Evolutionary conservation across 1,140 invertebrate genomes (phyloP), one percentile per base, ranked within the genome.

Genomic region (Teleogryllus occipitalis): DNA sequence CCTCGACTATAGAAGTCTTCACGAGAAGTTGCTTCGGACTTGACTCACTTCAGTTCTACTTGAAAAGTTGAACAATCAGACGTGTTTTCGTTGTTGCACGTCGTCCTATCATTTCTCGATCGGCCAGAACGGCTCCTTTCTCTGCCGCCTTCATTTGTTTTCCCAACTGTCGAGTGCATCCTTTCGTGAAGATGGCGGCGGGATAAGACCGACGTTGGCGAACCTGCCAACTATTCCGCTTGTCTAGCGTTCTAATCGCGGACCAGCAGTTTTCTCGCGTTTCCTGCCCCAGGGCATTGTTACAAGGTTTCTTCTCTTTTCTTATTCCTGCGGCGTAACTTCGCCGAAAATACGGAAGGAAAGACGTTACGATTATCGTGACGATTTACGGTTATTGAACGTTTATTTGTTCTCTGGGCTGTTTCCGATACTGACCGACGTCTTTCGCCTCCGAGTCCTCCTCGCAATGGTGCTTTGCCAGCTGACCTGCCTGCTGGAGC

Each of bases 91-190:
- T 65, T 65, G 54, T 65, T 65, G 54, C 54, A 18, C 54, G 54
- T 18, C 54, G 10, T 65, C 10, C 54, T 65, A 65, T 65, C 54
- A 65, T 65, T 18, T 65, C 54, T 65, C 54, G 54, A 65, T 65
- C 54, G 54, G 54, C 54, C 54, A 39, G 27, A 39, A 39, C 27
- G 27, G 27, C 27, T 39, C 27, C 18, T 65, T 65, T 65, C 54
- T 65, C 27, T 39, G 27, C 27, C 27, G 27, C 27, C 27, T 39
- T 39, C 54, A 65, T 65, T 65, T 65, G 54, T 65, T 65, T 65
- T 65, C 54, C 54, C 54, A 65, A 65, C 54, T 65, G 54, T 65
- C 54, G 54, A 65, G 54, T 65, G 54, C 54, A 65, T 65, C 54
- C 54, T 65, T 18, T 65, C 54, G 54, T 65, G 54, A 65, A 65